Evolutionary conservation across 2,888 invertebrate genomes (phyloP).

Genomic region (Bembecia ichneumoniformis): DNA sequence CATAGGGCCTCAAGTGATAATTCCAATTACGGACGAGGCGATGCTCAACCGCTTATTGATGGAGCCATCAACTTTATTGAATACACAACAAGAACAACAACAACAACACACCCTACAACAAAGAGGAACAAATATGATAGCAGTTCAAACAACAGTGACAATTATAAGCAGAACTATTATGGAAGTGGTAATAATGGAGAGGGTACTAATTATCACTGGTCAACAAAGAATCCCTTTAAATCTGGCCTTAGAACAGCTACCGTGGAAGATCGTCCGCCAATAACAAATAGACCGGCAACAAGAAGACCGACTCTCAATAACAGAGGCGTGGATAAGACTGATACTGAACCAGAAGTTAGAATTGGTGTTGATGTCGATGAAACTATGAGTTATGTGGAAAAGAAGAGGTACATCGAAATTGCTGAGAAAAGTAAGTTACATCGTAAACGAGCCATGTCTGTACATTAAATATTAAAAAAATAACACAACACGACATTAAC

Average conservation of each 20-base stretch:
- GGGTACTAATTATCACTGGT: constrained; percentile 12
- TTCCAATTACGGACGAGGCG: constrained; percentile 3
- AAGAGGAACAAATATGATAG: not conserved
- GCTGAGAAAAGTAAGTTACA: constrained; percentile 44
- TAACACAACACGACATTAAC: too few relatives aligned
- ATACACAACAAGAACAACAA: constrained; percentile 1
- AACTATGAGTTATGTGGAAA: constrained; percentile 39
- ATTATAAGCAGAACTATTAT: constrained; percentile 5
- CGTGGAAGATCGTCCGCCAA: constrained; percentile 38
- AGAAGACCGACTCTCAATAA: constrained; percentile 11
- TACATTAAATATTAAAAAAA: too few relatives aligned
- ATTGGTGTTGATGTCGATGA: constrained; percentile 43
- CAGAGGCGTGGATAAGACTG: constrained; percentile 8
- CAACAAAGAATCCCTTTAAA: constrained; percentile 22
- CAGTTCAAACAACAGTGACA: constrained; percentile 2
- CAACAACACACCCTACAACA: not conserved
- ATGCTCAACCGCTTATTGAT: constrained; percentile 1
- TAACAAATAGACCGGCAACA: constrained; percentile 38
- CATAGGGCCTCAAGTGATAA: constrained; percentile 6
- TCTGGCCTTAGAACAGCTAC: constrained; percentile 44
- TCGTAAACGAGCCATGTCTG: too few relatives aligned
- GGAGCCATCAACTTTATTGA: not conserved
- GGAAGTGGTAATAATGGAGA: constrained; percentile 2
- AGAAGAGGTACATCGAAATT: constrained; percentile 34
- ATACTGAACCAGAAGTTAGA: constrained; percentile 27